Base-by-base conservation (phyloP, 2,888 invertebrate species). In the Tanytarsus gracilentus region DNA sequence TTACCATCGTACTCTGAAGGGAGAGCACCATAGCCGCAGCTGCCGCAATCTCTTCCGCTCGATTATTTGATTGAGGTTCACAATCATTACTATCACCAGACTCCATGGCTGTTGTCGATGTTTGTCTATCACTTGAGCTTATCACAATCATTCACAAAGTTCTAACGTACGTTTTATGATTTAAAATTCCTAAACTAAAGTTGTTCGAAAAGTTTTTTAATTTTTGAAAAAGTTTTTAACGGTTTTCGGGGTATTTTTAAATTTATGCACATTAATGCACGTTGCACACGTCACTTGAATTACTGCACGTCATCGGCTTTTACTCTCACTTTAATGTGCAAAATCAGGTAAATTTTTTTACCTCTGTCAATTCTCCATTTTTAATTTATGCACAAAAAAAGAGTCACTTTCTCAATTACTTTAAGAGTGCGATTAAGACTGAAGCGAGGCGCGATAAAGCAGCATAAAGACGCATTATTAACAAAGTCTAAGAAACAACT, bases 1-100 rank as follows among this genome's bases (percentile, higher is more conserved):
- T 86, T 75, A 90, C 84, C 80, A 91, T 84, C 7, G 89, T 88
- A 69, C 86, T 88, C 73, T 91, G 90, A 56, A 90, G 76, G 11
- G 88, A 86, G 65, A 89, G 77, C 30, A 88, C 87, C 53, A 89
- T 88, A 65, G 84, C 80, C 52, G 83, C 83, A 60, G 76, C 75
- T 39, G 76, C 75, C 63, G 76, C 72, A 75, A 82, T 68, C 77
- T 81, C 73, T 75, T 78, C 69, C 73, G 78, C 70, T 73, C 74
- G 72, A 48, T 36, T 49, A 14, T 23, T 36, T 27, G 16, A 23
- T 16, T 40, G 44, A 9, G 9, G 75, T 76, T 56, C 60, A 50
- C 60, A 60, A 48, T 60, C 60, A 49, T 49, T 60, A 44, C 49
- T 55, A 49, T 60, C 48, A 72, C 69, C 64, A 72, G 67, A 52